Evolutionary conservation across 2,888 invertebrate species (phyloP).

Genomic region (Chymomyza fuscimana): DNA sequence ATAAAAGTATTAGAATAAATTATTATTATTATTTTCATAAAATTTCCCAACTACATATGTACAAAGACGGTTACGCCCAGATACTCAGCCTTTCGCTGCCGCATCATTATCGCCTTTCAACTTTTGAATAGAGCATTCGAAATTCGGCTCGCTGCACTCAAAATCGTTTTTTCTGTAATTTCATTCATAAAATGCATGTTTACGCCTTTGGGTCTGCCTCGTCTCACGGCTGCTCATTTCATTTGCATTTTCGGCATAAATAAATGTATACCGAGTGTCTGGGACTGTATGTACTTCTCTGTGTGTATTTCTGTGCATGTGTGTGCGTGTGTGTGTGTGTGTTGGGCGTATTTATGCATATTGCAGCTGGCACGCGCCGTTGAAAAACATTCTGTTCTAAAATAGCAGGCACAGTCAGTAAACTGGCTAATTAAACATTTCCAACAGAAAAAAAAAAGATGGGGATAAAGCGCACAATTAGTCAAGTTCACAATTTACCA

Average conservation of each 20-base stretch:
- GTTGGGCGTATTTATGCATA: conserved; percentile 2
- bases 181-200: conserved; percentile 63
- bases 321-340: not conserved
- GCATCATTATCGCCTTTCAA: too few species aligned
- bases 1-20: too few species aligned
- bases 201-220: conserved; percentile 22
- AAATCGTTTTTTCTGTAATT: conserved; percentile 49
- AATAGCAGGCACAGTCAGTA: not conserved
- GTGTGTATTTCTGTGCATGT: too few species aligned
- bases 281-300: not conserved
- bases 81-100: too few species aligned
- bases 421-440: not conserved
- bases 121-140: too few species aligned
- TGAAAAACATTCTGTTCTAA: conserved; percentile 8
- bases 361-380: conserved; percentile 45
- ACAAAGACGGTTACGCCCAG: too few species aligned
- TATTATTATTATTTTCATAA: too few species aligned
- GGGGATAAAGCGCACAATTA: not conserved
- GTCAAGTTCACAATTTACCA: not conserved
- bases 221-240: conserved; percentile 20
- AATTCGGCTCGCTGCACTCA: not conserved
- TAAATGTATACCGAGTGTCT: not conserved
- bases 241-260: conserved; percentile 11
- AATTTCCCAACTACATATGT: too few species aligned
- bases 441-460: too few species aligned